phyloP scores from a whole-genome alignment of 1,140 invertebrate species.

The Ceratosolen solmsi region DNA sequence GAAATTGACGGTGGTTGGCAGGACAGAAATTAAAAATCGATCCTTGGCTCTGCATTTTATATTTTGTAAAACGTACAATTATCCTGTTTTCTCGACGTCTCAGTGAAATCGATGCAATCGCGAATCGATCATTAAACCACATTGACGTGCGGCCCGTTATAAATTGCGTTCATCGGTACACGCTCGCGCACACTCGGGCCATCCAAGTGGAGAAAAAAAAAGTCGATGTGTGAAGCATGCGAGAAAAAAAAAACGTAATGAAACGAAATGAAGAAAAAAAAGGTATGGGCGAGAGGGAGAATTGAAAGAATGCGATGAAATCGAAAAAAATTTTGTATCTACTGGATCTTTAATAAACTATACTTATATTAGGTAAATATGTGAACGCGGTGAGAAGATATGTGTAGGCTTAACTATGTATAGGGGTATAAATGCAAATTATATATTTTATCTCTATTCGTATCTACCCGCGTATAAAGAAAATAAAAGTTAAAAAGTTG shows the following conservation, averaged over 20 bases:
- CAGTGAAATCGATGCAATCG: conserved; percentile 44
- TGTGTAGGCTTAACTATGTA: background rate
- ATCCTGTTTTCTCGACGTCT: conserved; percentile 37
- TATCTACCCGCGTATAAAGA: conserved; percentile 62
- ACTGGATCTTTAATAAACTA: conserved; percentile 60
- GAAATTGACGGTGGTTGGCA: conserved; percentile 26
- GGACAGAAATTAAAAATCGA: conserved; percentile 39
- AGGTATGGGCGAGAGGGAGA: background rate
- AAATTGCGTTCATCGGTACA: conserved; percentile 15
- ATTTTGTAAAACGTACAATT: conserved; percentile 45
- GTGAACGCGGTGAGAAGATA: conserved; percentile 45
- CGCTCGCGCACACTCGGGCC: background rate
- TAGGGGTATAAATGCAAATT: conserved; percentile 64
- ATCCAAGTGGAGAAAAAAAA: background rate
- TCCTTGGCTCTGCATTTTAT: conserved; percentile 29
- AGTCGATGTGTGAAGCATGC: conserved; percentile 15
- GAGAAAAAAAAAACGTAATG: too few species aligned
- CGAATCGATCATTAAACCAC: conserved; percentile 38
- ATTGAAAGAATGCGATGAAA: conserved; percentile 16
- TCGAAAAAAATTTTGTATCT: conserved; percentile 63
- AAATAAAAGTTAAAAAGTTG: conserved; percentile 56
- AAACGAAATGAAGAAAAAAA: too few species aligned
- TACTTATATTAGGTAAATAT: conserved; percentile 59
- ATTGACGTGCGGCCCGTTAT: conserved; percentile 46
- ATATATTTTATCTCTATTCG: conserved; percentile 72